Evolutionary conservation across 2,113 vertebrate species (phyloP).

Genomic region (Cyphomyrus plagiostoma): DNA sequence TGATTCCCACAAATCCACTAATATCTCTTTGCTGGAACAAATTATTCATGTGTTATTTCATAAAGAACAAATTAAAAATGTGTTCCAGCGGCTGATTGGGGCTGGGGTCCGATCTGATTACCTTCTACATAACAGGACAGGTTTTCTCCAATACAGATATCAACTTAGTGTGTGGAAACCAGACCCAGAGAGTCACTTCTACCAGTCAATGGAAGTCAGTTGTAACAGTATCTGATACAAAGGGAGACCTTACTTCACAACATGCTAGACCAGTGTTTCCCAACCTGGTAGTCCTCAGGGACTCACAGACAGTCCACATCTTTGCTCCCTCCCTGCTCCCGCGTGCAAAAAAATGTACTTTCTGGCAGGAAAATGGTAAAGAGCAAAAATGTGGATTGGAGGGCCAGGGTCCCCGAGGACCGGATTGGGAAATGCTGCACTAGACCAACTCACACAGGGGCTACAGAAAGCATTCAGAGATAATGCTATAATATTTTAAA

Average conservation of each 20-base stretch:
- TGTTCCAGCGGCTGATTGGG: conserved; percentile 14
- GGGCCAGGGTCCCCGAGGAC: not conserved
- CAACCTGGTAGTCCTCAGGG: not conserved
- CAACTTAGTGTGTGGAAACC: not conserved
- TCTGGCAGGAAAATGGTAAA: not conserved
- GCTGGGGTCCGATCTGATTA: conserved; percentile 17
- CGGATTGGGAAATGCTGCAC: not conserved
- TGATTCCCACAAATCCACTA: not conserved
- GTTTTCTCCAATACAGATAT: not conserved
- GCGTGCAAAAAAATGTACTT: not conserved
- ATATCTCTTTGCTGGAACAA: conserved; percentile 18
- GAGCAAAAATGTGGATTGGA: not conserved
- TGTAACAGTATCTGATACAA: not conserved
- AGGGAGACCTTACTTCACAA: not conserved
- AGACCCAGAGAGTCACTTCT: not conserved
- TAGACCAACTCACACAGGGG: not conserved
- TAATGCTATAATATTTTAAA: not conserved
- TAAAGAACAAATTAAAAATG: conserved; percentile 28
- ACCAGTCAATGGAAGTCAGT: not conserved
- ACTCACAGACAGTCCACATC: not conserved
- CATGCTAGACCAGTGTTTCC: not conserved
- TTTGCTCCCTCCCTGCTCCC: not conserved
- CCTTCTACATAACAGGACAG: conserved; percentile 3
- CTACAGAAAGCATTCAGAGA: not conserved
- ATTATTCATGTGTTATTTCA: conserved; percentile 8